A percentile compares a stretch with the other conserved stretches of the same genome.
These are phyloP conservation scores for Notarius lentiginosus DNA, from an alignment of 2,113 vertebrate species.

Conservation along the genomic window DNA sequence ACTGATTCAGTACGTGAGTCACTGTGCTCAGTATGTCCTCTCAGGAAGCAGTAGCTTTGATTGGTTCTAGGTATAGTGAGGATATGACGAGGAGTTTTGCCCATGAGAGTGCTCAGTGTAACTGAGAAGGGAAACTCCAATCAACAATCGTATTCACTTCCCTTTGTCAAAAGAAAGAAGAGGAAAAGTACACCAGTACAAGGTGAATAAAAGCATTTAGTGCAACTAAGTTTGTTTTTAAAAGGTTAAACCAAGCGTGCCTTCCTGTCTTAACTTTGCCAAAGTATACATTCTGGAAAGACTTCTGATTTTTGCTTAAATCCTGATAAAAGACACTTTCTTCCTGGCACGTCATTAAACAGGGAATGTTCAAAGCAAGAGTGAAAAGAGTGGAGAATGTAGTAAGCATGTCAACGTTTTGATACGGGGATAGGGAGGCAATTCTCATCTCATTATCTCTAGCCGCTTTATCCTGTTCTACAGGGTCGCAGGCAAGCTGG, in stretches of 20 bases:
- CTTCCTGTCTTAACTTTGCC: neutral
- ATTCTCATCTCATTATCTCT: too few relatives aligned
- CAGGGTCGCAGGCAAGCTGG: too few relatives aligned
- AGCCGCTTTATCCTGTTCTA: too few relatives aligned
- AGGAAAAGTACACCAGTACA: neutral
- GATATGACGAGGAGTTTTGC: neutral
- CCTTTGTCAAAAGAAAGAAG: conserved; percentile 42
- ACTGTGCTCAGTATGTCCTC: conserved; percentile 22
- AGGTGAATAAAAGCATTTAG: conserved; percentile 15
- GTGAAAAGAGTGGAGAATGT: neutral
- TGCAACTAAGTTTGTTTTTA: neutral
- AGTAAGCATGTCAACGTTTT: neutral
- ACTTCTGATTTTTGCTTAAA: conserved; percentile 18
- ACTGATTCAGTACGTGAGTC: conserved; percentile 36
- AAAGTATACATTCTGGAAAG: conserved; percentile 9
- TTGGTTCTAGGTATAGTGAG: conserved; percentile 13
- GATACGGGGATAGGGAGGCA: neutral
- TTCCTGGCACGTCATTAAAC: conserved; percentile 1
- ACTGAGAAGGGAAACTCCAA: conserved; percentile 55
- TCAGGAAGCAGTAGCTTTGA: conserved; percentile 40
- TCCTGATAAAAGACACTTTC: conserved; percentile 3
- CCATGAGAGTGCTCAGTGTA: conserved; percentile 32
- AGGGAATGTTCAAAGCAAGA: neutral
- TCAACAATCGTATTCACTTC: conserved; percentile 48
- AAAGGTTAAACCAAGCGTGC: neutral